Base-by-base conservation (phyloP, 1,140 invertebrate genomes). In the Phymorhynchus buccinoides region DNA sequence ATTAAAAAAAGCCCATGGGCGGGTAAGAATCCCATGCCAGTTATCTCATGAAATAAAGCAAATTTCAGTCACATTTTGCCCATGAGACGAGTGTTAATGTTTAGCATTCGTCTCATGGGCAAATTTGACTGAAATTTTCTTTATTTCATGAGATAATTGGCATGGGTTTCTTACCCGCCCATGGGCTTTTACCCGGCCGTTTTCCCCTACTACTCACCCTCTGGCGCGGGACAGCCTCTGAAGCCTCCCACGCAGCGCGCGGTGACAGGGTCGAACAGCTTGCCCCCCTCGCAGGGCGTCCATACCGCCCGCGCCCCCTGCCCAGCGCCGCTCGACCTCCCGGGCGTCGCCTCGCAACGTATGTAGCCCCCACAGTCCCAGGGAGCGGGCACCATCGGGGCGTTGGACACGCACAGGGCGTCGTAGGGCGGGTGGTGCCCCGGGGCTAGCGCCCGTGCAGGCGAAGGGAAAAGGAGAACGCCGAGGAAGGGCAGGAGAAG, bases 361-460 rank as follows among this genome's bases (percentile, higher is more conserved):
- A 82, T 82, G 35, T 68, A 85, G n/a, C 84, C 84, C 32, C n/a
- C 48, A 41, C 84, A 85, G 56, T 85, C 84, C 84, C 84, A 85
- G 1, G 80, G 66, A 7, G 68, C 80, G 3, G 84, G 79, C 0
- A 85, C 37, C 22, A 32, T n/a, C 7, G 35, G 62, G 66, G 32
- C 27, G n/a, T 30, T 56, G 16, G 84, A 35, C 18, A 56, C 18
- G 37, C 84, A 85, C 1, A 85, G 62, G n/a, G 39, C 6, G 56
- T 85, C 84, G 71, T 85, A 82, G 39, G 66, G 39, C 14, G 84
- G 44, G 48, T 85, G 39, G 30, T 73, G 52, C 1, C 79, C 84
- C 4, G 37, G 73, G 2, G 66, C 7, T 22, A 85, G 35, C 14
- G 56, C 4, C 27, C 18, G 30, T 3, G 44, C 56, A 16, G 32